A percentile compares a stretch with the other conserved stretches of the same genome.
phyloP scores from a whole-genome alignment of 2,888 invertebrate genomes.

The Folsomia candida region DNA sequence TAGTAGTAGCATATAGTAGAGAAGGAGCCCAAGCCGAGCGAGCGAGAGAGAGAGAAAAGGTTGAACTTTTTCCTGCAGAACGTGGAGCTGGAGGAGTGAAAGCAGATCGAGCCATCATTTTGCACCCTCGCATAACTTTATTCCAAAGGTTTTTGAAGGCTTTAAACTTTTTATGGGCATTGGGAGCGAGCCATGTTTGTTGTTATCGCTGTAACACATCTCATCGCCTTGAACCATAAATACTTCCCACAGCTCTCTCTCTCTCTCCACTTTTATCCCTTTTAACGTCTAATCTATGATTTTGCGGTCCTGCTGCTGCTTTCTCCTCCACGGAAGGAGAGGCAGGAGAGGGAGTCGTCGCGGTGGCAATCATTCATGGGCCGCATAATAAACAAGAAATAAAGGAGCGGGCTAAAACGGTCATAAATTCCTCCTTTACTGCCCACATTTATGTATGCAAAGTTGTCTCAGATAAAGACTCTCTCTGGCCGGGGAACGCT shows the following conservation, averaged over 20 bases:
- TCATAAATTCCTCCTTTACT: neutral
- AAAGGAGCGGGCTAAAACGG: neutral
- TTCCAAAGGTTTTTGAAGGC: neutral
- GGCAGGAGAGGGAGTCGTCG: too few relatives aligned
- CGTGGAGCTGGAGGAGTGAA: neutral
- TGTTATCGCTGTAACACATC: neutral
- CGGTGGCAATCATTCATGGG: neutral
- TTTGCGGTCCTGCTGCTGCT: neutral
- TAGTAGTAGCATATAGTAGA: too few relatives aligned
- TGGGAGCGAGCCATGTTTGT: neutral
- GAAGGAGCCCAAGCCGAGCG: too few relatives aligned
- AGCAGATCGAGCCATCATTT: neutral
- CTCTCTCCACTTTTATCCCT: neutral
- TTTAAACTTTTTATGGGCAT: neutral
- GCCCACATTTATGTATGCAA: neutral
- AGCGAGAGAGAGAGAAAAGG: too few relatives aligned
- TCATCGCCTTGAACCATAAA: neutral
- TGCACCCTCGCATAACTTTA: neutral
- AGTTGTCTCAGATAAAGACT: constrained; percentile 1
- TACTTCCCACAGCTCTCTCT: neutral
- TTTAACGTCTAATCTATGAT: neutral
- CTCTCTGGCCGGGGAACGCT: too few relatives aligned
- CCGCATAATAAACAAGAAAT: neutral
- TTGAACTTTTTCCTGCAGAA: neutral
- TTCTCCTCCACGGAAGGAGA: too few relatives aligned